Evolutionary conservation across 2,888 invertebrate genomes (phyloP).

Genomic region (Orchesella flavescens): DNA sequence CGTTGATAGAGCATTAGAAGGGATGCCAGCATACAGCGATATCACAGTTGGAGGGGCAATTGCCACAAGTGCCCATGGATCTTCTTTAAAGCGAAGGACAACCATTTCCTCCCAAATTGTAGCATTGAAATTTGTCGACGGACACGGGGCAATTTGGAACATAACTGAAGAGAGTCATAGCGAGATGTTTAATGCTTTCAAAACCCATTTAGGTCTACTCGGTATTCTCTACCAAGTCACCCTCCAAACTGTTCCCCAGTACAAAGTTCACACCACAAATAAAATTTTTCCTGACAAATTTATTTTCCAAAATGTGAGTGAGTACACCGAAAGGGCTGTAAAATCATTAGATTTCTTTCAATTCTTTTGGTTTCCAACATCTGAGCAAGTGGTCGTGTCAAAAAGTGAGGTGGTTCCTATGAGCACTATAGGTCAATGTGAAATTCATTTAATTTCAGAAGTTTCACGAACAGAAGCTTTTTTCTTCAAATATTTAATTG

Average conservation of each 20-base stretch:
- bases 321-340: neutral
- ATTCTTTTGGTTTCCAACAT: conserved; percentile 44
- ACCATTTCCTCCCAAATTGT: too few species aligned
- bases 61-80: conserved; percentile 19
- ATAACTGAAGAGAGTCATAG: neutral
- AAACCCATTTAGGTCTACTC: conserved; percentile 22
- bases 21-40: conserved; percentile 9
- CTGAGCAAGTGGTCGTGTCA: conserved; percentile 27
- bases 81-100: neutral
- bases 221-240: conserved; percentile 20
- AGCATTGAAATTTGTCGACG: conserved; percentile 22
- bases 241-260: conserved; percentile 6
- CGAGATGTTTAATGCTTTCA: conserved; percentile 1
- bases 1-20: neutral
- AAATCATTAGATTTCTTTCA: neutral
- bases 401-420: neutral
- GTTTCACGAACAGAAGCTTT: neutral
- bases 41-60: conserved; percentile 25
- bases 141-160: conserved; percentile 12
- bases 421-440: neutral
- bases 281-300: neutral
- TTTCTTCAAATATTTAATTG: neutral
- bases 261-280: conserved; percentile 3
- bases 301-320: neutral
- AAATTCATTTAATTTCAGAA: neutral